Base-by-base conservation (phyloP, 2,888 invertebrate species). In the Tetheella fluctuosa region DNA sequence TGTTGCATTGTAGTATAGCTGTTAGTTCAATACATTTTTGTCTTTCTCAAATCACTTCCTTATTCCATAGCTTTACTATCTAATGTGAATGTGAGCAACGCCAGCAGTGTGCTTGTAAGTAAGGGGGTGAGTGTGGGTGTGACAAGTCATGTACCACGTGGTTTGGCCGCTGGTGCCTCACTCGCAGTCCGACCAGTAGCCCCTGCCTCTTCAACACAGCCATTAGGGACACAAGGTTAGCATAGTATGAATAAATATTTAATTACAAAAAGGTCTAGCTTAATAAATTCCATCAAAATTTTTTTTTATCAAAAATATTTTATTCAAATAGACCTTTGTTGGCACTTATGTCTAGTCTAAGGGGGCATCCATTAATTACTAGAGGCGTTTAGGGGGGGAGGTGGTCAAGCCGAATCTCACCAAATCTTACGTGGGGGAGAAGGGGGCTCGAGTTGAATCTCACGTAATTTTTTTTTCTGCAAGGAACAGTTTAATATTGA, bases 121-220 rank as follows among this genome's bases (percentile, higher is more conserved):
- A 91, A 91, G 66, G 74, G 78, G 17, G 76, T 83, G 13, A 79
- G 83, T 55, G 76, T 83, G 0, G 79, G 84, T 10, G 83, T 86
- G 30, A 85, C 88, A 1, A 91, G 90, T 62, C 92, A 93, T 65
- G 93, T 92, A 39, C 90, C 91, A 0, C 80, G 94, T 62, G 96
- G 96, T 1, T 94, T 96, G 17, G 96, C 96, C 0, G 96, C 96
- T 13, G 96, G 96, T 2, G 96, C 96, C 0, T 96, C 95, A 67
- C 94, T 96, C 23, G 95, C 96, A 13, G 95, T 96, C 8, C 95
- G 96, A 0, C 94, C 96, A 60, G 95, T 96, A 6, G 94, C 95
- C 15, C 94, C 95, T 2, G 89, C 94, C 2, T 79, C 84, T 1
- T 74, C 79, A 17, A 70, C 83, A 2, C 86, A 85, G 61, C 83